These are phyloP conservation scores for Circaetus cinerascens DNA, from an alignment of 2,113 vertebrate species.

Conservation along the genomic window DNA sequence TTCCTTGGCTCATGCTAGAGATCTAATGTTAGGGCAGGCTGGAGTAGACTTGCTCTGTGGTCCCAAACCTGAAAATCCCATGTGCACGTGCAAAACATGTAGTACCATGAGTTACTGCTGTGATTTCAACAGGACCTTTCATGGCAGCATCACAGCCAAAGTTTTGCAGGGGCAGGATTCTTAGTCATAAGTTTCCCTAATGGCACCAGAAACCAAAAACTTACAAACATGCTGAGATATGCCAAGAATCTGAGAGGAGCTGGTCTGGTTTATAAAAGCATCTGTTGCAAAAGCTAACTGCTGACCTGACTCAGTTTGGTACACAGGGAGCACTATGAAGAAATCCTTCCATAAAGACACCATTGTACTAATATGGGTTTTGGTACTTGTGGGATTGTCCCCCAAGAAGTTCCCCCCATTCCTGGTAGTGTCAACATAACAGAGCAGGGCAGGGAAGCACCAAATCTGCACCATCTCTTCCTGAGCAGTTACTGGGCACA, in stretches of 20 bases:
- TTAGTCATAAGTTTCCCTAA: not conserved
- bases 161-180: not conserved
- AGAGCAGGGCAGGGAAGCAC: not conserved
- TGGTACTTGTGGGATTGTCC: not conserved
- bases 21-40: not conserved
- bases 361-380: not conserved
- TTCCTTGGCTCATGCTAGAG: not conserved
- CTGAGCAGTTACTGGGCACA: not conserved
- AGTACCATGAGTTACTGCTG: not conserved
- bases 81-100: accelerated
- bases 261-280: not conserved
- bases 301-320: not conserved
- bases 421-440: not conserved
- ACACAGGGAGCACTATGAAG: not conserved
- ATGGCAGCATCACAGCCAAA: not conserved
- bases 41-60: not conserved
- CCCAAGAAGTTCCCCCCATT: not conserved
- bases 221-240: not conserved
- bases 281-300: not conserved
- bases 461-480: not conserved
- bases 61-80: not conserved
- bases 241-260: not conserved
- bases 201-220: not conserved
- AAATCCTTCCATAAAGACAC: not conserved
- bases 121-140: not conserved